Percentiles rank a stretch among this genome's conserved stretches.
Conservation (phyloP, 1,140 invertebrate genomes). For the Chionoecetes opilio region DNA sequence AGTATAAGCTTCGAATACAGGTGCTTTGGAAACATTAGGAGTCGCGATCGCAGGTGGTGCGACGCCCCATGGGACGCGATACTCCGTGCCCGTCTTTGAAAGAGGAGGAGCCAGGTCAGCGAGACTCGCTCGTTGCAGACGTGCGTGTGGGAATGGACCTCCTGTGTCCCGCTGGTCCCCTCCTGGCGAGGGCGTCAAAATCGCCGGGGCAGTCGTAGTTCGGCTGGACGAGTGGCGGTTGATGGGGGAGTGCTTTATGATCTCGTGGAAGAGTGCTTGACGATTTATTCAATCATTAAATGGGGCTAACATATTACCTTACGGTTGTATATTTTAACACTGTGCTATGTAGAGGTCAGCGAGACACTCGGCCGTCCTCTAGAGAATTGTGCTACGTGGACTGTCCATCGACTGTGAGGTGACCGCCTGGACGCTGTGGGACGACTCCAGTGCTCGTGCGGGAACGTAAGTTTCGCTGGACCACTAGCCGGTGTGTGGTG, state of each 20-base stretch:
- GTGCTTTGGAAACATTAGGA: conserved; percentile 83
- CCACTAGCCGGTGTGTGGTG: conserved; percentile 63
- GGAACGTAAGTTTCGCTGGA: too few species aligned
- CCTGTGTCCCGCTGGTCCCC: conserved; percentile 87
- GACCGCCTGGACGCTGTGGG: conserved; percentile 87
- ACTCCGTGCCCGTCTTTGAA: conserved; percentile 86
- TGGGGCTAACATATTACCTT: too few species aligned
- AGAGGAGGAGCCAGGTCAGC: conserved; percentile 86
- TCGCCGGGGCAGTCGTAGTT: conserved; percentile 86
- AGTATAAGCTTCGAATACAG: too few species aligned
- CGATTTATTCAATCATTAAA: too few species aligned
- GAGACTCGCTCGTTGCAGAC: conserved; percentile 85
- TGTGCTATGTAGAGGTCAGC: conserved; percentile 81
- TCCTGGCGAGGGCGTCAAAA: conserved; percentile 87
- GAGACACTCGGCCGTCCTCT: conserved; percentile 82
- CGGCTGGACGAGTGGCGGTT: conserved; percentile 85
- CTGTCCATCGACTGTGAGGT: conserved; percentile 88
- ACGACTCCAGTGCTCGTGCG: conserved; percentile 85
- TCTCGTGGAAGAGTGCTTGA: too few species aligned
- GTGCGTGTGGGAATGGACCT: conserved; percentile 86
- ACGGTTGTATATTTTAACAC: too few species aligned
- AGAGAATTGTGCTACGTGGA: conserved; percentile 87
- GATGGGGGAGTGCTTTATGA: conserved; percentile 82
- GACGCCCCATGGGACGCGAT: conserved; percentile 84
- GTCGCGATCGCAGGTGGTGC: conserved; percentile 86